A percentile compares a stretch with the other conserved stretches of the same genome.
phyloP scores from a whole-genome alignment of 1,140 invertebrate genomes.

The Lordiphosa stackelbergi region DNA sequence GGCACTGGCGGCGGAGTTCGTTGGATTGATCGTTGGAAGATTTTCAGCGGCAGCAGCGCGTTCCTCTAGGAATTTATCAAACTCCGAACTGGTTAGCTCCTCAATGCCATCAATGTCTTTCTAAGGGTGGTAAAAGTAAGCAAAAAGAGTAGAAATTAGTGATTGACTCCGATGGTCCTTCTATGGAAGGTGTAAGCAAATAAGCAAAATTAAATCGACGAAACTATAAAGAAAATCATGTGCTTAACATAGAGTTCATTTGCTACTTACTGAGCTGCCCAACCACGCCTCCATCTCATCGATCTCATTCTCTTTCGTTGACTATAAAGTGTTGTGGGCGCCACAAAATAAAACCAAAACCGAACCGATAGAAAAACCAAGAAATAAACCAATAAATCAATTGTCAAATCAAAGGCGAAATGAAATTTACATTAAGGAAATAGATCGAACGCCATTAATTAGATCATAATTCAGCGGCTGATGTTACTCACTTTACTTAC shows the following conservation, averaged over 20 bases:
- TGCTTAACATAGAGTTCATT: constrained; percentile 27
- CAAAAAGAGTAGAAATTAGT: background rate
- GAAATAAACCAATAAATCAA: constrained; percentile 37
- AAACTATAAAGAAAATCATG: no score
- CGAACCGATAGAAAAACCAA: constrained; percentile 33
- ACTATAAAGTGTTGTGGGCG: constrained; percentile 61
- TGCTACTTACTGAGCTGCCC: constrained; percentile 81
- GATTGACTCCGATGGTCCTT: background rate
- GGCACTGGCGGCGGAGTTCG: constrained; percentile 54
- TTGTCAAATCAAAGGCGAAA: constrained; percentile 26
- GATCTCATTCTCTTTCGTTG: constrained; percentile 91
- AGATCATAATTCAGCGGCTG: constrained; percentile 26
- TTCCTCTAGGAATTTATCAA: constrained; percentile 94
- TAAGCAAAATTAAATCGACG: constrained; percentile 19
- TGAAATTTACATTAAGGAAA: constrained; percentile 29
- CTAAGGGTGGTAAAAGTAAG: constrained; percentile 28
- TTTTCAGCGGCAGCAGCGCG: constrained; percentile 89
- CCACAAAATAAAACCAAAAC: constrained; percentile 29
- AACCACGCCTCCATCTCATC: constrained; percentile 97
- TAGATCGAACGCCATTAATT: constrained; percentile 57
- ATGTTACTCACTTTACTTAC: constrained; percentile 76
- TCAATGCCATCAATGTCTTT: constrained; percentile 78
- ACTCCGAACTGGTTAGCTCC: constrained; percentile 92
- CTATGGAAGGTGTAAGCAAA: constrained; percentile 8
- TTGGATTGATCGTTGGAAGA: constrained; percentile 78